Evolutionary conservation across 2,113 vertebrate species (phyloP).

Genomic region (Hydrochoerus hydrochaeris): DNA sequence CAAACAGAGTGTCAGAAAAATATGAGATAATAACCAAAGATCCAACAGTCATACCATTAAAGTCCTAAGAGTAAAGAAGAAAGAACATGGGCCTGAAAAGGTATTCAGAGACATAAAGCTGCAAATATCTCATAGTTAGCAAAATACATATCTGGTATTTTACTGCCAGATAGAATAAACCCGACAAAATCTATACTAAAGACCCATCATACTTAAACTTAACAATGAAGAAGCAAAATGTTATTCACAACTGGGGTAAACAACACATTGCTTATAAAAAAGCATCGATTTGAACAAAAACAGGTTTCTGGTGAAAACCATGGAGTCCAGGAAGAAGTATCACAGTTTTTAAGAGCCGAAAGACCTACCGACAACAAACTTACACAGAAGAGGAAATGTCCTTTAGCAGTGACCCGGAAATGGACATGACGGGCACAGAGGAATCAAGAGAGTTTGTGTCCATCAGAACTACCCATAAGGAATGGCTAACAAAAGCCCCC

Average conservation of each 20-base stretch:
- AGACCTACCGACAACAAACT: neutral
- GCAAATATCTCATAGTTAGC: neutral
- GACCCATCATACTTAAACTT: neutral
- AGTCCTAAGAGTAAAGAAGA: neutral
- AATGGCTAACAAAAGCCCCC: neutral
- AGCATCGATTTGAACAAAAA: neutral
- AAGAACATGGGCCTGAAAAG: neutral
- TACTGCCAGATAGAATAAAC: neutral
- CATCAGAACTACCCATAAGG: neutral
- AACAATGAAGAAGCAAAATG: constrained; percentile 7
- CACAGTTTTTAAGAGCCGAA: neutral
- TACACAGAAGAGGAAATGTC: neutral
- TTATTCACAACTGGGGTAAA: neutral
- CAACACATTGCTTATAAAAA: neutral
- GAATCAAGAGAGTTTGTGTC: neutral
- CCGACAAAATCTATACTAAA: neutral
- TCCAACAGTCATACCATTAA: neutral
- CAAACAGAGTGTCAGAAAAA: neutral
- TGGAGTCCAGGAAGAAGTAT: neutral
- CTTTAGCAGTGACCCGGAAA: neutral
- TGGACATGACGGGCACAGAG: neutral
- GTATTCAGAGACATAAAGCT: neutral
- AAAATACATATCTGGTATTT: neutral
- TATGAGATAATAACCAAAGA: neutral
- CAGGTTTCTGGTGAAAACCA: neutral